Evolutionary conservation across 1,140 invertebrate genomes (phyloP).

Genomic region (Drosophila miranda): DNA sequence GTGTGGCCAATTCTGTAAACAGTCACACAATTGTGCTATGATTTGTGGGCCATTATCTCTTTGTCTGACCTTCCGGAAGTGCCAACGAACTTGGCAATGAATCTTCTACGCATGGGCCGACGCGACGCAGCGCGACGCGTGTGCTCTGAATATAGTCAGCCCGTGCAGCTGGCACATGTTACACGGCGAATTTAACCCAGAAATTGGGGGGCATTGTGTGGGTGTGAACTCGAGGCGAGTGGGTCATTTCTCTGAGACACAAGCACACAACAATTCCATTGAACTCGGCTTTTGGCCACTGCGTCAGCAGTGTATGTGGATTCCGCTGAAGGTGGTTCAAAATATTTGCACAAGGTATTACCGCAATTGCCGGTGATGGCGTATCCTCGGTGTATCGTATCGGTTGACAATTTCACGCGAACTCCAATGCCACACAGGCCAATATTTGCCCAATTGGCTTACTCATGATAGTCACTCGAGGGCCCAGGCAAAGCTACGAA

Average conservation of each 20-base stretch:
- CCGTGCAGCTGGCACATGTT: slow-evolving; percentile 5
- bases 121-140: slow-evolving; percentile 28
- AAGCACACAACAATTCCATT: slow-evolving; percentile 66
- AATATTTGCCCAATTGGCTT: slow-evolving; percentile 61
- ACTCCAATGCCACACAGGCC: slow-evolving; percentile 32
- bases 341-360: slow-evolving; percentile 68
- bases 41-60: slow-evolving; percentile 53
- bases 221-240: slow-evolving; percentile 22
- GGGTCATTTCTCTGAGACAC: slow-evolving; percentile 37
- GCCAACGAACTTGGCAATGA: slow-evolving; percentile 78
- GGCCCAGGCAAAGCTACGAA: neutral
- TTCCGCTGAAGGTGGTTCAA: slow-evolving; percentile 41
- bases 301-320: slow-evolving; percentile 36
- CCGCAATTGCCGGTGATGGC: slow-evolving; percentile 37
- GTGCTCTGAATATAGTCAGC: slow-evolving; percentile 61
- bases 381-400: slow-evolving; percentile 23
- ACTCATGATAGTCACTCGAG: slow-evolving; percentile 46
- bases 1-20: slow-evolving; percentile 49
- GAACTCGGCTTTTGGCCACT: slow-evolving; percentile 54
- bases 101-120: slow-evolving; percentile 41
- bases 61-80: slow-evolving; percentile 54
- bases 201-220: slow-evolving; percentile 30
- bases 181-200: slow-evolving; percentile 35
- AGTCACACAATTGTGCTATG: slow-evolving; percentile 31
- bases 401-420: slow-evolving; percentile 61